phyloP scores from a whole-genome alignment of 2,797 vertebrate genomes.

The Thalassophryne amazonica region DNA sequence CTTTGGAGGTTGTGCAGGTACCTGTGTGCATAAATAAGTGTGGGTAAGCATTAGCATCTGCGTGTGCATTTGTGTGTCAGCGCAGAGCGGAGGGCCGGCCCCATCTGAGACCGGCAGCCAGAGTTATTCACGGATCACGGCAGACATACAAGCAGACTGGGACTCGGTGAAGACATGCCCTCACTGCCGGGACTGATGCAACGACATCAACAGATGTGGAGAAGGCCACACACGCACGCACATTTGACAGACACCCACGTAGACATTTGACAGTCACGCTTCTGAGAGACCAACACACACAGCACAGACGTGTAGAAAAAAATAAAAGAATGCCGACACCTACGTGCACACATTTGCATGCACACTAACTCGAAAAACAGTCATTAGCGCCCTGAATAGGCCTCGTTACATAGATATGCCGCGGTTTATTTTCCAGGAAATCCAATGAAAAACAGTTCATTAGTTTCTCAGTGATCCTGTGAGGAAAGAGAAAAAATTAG shows the following conservation, averaged over 20 bases:
- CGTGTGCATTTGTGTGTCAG: neutral
- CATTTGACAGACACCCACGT: constrained; percentile 2
- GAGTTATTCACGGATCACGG: constrained; percentile 77
- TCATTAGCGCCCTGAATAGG: too few species aligned
- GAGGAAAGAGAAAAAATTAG: too few species aligned
- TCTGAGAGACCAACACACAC: constrained; percentile 7
- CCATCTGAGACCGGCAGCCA: constrained; percentile 65
- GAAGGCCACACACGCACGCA: constrained; percentile 40
- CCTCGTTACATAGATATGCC: too few species aligned
- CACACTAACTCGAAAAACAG: too few species aligned
- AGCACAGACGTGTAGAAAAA: constrained; percentile 1
- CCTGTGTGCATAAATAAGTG: constrained; percentile 57
- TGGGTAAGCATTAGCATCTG: constrained; percentile 33
- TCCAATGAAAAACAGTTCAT: too few species aligned
- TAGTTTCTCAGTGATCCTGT: too few species aligned
- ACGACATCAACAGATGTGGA: constrained; percentile 69
- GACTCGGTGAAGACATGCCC: constrained; percentile 63
- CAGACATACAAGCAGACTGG: constrained; percentile 73
- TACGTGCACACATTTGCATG: too few species aligned
- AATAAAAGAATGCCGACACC: too few species aligned
- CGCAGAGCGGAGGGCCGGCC: constrained; percentile 41
- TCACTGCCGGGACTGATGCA: constrained; percentile 68
- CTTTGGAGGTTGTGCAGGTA: constrained; percentile 46
- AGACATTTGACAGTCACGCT: constrained; percentile 38
- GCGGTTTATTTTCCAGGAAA: too few species aligned